These are phyloP conservation scores for Nerophis lumbriciformis DNA, from an alignment of 2,113 vertebrate species.

Conservation along the genomic window DNA sequence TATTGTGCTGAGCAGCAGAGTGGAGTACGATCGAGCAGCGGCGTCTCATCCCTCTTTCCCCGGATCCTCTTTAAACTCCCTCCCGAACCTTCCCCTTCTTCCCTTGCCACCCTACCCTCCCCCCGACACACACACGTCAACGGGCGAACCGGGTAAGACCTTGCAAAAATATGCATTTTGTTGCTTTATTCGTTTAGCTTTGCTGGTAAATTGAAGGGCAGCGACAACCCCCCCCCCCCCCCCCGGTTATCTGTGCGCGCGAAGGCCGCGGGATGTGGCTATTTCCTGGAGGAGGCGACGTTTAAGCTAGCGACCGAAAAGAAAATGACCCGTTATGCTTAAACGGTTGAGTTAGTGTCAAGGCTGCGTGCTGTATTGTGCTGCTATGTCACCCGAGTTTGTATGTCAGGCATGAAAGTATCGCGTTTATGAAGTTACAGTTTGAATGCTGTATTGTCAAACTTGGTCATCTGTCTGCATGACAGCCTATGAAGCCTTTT, in stretches of 20 bases:
- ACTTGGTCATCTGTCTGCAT: conserved; percentile 34
- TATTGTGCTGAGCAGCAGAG: conserved; percentile 71
- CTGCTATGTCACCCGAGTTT: accelerated
- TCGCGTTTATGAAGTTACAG: neutral
- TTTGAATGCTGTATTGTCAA: conserved; percentile 9
- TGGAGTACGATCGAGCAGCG: conserved; percentile 68
- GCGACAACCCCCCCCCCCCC: conserved; percentile 34
- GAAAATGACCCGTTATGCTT: conserved; percentile 34
- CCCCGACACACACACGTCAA: conserved; percentile 56
- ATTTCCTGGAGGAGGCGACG: conserved; percentile 36
- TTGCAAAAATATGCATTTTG: conserved; percentile 10
- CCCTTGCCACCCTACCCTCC: conserved; percentile 72
- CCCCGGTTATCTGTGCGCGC: conserved; percentile 26
- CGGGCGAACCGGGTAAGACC: conserved; percentile 62
- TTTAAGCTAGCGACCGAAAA: conserved; percentile 37
- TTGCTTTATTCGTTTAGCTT: neutral
- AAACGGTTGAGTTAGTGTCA: neutral
- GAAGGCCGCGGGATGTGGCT: conserved; percentile 62
- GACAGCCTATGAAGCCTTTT: conserved; percentile 32
- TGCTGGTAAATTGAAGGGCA: conserved; percentile 45
- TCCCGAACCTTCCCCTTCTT: conserved; percentile 75
- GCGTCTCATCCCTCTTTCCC: conserved; percentile 74
- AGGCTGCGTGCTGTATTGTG: accelerated
- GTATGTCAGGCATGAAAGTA: accelerated
- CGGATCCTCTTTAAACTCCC: conserved; percentile 73